phyloP scores from a whole-genome alignment of 2,797 vertebrate species.

The Loris lydekkerianus region DNA sequence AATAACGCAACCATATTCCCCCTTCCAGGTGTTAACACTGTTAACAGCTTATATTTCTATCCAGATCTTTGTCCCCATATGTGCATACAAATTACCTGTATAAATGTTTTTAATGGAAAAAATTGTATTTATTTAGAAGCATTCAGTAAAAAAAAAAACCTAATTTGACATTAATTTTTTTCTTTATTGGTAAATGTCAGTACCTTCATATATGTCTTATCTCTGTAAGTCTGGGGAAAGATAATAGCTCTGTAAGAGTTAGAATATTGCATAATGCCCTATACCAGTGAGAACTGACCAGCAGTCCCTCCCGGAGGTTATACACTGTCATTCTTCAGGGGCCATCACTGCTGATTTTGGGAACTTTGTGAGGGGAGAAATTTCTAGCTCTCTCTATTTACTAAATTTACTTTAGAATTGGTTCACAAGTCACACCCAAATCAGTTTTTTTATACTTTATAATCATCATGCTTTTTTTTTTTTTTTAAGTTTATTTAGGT shows the following conservation, averaged over 20 bases:
- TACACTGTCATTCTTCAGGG: neutral
- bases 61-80: neutral
- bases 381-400: neutral
- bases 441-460: neutral
- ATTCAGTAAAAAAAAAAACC: neutral
- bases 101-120: no score
- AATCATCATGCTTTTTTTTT: neutral
- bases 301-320: neutral
- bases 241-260: neutral
- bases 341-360: neutral
- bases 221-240: neutral
- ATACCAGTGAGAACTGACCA: neutral
- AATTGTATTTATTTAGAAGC: no score
- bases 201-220: neutral
- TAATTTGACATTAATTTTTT: slow-evolving; percentile 8
- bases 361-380: neutral
- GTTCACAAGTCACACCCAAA: neutral
- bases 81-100: neutral
- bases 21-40: neutral
- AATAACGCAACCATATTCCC: neutral
- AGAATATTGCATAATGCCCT: neutral
- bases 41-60: slow-evolving; percentile 18
- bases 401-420: neutral
- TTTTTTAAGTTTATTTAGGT: neutral
- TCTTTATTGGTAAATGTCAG: neutral